phyloP scores from a whole-genome alignment of 2,888 invertebrate genomes.

The Sepiola atlantica region DNA sequence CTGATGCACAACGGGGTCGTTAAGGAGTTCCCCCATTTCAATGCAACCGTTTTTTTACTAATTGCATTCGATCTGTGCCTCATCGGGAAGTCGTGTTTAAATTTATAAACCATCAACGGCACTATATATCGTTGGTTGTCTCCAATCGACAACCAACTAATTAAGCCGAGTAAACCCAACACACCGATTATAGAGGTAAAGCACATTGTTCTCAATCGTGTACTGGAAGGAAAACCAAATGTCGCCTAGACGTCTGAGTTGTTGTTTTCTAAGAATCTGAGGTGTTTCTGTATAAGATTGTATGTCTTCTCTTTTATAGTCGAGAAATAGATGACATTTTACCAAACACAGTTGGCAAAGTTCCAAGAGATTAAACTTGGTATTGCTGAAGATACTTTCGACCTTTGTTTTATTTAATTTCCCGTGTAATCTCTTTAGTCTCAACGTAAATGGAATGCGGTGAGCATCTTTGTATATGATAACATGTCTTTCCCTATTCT shows the following conservation, averaged over 20 bases:
- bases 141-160: neutral
- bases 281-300: too few species aligned
- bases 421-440: too few species aligned
- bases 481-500: neutral
- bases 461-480: neutral
- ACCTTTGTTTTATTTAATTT: too few species aligned
- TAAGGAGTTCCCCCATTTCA: neutral
- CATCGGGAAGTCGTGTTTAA: neutral
- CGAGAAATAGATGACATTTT: too few species aligned
- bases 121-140: neutral
- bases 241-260: too few species aligned
- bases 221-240: too few species aligned
- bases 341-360: too few species aligned
- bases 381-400: too few species aligned
- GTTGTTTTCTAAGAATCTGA: too few species aligned
- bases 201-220: neutral
- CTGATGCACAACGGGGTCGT: neutral
- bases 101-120: neutral
- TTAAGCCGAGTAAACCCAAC: neutral
- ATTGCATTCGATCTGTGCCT: neutral
- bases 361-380: too few species aligned
- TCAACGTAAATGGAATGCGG: neutral
- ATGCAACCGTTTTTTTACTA: neutral
- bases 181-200: neutral
- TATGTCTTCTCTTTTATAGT: too few species aligned